Evolutionary conservation across 2,113 vertebrate genomes (phyloP).

Genomic region (Psephotus haematonotus): DNA sequence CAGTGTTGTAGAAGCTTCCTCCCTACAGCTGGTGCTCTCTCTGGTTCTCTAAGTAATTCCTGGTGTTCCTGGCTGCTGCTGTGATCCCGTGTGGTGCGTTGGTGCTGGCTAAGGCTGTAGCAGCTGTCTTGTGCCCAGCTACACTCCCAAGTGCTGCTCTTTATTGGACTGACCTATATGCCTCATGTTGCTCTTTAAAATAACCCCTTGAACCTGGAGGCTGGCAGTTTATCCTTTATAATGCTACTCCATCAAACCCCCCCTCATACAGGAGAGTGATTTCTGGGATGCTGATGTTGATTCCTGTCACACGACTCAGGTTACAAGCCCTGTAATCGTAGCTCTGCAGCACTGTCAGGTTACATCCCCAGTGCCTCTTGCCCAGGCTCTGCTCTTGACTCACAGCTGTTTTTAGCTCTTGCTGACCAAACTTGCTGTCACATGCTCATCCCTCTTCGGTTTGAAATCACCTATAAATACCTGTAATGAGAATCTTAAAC

Average conservation of each 20-base stretch:
- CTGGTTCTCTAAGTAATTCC: neutral
- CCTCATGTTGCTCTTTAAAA: neutral
- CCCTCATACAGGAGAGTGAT: neutral
- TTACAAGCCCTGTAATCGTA: neutral
- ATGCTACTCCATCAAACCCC: rapidly evolving
- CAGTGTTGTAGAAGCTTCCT: neutral
- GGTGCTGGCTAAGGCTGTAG: neutral
- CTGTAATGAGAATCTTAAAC: neutral
- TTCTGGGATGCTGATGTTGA: neutral
- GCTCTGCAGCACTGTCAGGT: neutral
- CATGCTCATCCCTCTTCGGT: neutral
- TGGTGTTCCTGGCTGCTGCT: neutral
- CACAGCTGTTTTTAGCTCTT: constrained; percentile 48
- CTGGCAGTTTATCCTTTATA: neutral
- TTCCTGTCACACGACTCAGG: neutral
- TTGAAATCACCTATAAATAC: constrained; percentile 5
- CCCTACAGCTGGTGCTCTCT: neutral
- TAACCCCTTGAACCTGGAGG: neutral
- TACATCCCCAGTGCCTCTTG: neutral
- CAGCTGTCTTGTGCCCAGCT: neutral
- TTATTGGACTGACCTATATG: neutral
- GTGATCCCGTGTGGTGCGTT: neutral
- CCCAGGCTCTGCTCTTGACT: neutral
- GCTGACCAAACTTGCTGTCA: constrained; percentile 13
- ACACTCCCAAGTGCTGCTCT: neutral